Base-by-base conservation (phyloP, 2,113 vertebrate species). In the Syrmaticus mikado region DNA sequence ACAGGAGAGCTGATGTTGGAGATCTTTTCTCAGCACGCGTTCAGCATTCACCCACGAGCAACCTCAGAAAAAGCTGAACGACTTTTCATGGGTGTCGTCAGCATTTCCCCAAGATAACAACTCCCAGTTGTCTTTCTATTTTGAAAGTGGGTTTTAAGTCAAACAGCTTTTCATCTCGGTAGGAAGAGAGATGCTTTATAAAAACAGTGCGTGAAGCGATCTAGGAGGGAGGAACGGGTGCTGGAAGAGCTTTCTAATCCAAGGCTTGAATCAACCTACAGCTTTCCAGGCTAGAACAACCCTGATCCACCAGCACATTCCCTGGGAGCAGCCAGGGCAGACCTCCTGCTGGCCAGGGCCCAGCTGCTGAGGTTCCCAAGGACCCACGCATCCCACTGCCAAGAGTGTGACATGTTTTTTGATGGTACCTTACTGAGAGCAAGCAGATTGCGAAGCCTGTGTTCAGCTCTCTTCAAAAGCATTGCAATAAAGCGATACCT, bases 101-200 rank as follows among this genome's bases (percentile, higher is more conserved):
- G 38, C 77, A 41, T 70, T 66, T 75, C 66, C 60, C 18, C 12
- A 46, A 84, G 46, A 64, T 86, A 91, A 76, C 79, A 85, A 2
- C 73, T 88, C 85, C 70, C 61, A 20, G 70, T 76, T 76, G 52
- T 65, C 86, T 88, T 68, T 72, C 77, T 92, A 2, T 62, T 89
- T 89, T 70, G 86, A 83, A 68, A 68, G 40, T 24, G 73, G 66
- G 80, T 83, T 95, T 65, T 24, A 79, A 92, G 78, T 94, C 61
- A 83, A 75, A 41, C 57, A 75, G 90, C 70, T 92, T 78, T 72
- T 85, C 65, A 52, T 78, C 80, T 43, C 1, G 3, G 40, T 32
- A 36, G n/a, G n/a, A 36, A 38, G 41, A 62, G 90, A 81, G 76
- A 75, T 36, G 70, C 61, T 84, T 86, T 85, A 68, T 78, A 81